Base-by-base conservation (phyloP, 2,113 vertebrate genomes). In the Neodon shergylaensis region DNA sequence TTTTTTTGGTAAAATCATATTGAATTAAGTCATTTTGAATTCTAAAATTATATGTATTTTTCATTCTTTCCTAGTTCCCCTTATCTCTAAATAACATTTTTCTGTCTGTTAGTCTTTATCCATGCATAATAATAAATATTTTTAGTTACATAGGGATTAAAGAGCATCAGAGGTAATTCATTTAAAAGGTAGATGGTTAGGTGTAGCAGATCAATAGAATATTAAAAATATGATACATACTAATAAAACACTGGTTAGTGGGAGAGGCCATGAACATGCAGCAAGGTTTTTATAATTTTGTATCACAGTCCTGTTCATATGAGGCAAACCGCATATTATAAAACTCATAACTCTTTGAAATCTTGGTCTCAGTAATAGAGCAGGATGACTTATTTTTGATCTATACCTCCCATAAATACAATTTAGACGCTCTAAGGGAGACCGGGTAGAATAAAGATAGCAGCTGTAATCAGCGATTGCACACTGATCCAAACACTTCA, bases 351-450 rank as follows among this genome's bases (percentile, higher is more conserved):
- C 13, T 78, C 42, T 94, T 95, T 19, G 42, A 74, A 73, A 14
- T 83, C 31, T 63, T 84, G 92, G 24, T 74, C 21, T 74, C 19
- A 74, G 19, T 85, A 66, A 90, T 84, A 88, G 42, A 54, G 52
- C 52, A 21, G 12, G 39, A 49, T 96, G 82, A 61, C 82, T 91
- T 26, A 58, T 95, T 92, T 93, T 93, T 72, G 93, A 94, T 90
- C 61, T 74, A 13, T 72, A 42, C 7, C 33, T 79, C 76, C 92
- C 70, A 10, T 90, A 81, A 91, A 85, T 68, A 77, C 8, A 83
- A 17, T 89, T 77, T 90, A 39, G 78, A 92, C 91, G n/a, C 44
- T 88, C 63, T 88, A 49, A 54, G 54, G 52, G 65, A 84, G 68
- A 79, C 33, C 24, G 52, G 33, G 39, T 68, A 91, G 14, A 52